Evolutionary conservation across 2,113 vertebrate species (phyloP).

Genomic region (Eptesicus fuscus): DNA sequence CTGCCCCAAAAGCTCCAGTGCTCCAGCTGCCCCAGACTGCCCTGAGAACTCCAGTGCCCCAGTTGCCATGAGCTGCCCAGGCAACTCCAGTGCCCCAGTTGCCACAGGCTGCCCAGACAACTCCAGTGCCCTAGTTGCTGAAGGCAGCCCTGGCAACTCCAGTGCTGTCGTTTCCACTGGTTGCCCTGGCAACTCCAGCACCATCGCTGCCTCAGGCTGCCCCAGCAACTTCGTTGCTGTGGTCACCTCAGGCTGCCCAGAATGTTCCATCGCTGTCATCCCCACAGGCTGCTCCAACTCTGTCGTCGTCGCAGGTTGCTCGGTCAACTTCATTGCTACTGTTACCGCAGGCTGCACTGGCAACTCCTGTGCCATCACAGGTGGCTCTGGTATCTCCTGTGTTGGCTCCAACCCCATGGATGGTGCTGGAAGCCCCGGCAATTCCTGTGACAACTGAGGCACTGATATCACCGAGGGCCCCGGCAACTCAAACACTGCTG

Average conservation of each 20-base stretch:
- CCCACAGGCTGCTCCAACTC: conserved; percentile 73
- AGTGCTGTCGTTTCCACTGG: conserved; percentile 72
- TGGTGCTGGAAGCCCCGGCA: conserved; percentile 72
- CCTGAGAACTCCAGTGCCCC: conserved; percentile 75
- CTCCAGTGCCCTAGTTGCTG: conserved; percentile 74
- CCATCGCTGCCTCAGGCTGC: conserved; percentile 73
- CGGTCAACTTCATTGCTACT: conserved; percentile 74
- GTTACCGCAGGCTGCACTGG: conserved; percentile 71
- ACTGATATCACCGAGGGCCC: conserved; percentile 75
- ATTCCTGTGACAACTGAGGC: conserved; percentile 75
- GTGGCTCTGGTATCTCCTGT: conserved; percentile 75
- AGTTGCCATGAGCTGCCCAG: conserved; percentile 74
- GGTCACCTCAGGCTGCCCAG: conserved; percentile 75
- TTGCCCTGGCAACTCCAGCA: conserved; percentile 77
- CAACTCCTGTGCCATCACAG: conserved; percentile 73
- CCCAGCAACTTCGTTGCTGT: conserved; percentile 73
- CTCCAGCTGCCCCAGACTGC: conserved; percentile 75
- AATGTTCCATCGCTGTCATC: conserved; percentile 71
- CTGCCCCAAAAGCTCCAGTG: conserved; percentile 77
- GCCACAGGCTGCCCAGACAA: conserved; percentile 75
- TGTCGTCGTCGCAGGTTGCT: conserved; percentile 71
- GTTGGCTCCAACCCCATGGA: conserved; percentile 70
- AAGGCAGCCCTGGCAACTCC: conserved; percentile 75
- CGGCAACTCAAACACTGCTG: conserved; percentile 68
- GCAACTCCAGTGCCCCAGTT: conserved; percentile 75